Conservation (phyloP, 1,140 invertebrate genomes). For the Colletes latitarsis region DNA sequence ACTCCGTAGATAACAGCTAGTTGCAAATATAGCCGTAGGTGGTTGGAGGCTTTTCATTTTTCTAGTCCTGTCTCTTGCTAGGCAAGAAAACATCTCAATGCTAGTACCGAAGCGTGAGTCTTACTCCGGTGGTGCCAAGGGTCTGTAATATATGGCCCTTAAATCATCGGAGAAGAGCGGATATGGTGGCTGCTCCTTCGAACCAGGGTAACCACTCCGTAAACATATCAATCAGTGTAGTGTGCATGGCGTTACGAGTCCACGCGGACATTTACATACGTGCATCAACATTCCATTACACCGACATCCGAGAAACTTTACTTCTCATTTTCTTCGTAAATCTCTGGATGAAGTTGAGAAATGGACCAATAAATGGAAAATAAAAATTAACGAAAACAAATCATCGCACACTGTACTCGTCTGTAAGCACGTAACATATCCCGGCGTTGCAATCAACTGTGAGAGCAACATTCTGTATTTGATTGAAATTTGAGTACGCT, state of each 20-base stretch:
- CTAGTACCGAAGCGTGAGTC: slow-evolving; percentile 67
- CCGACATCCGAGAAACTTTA: background rate
- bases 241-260: background rate
- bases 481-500: too few species aligned
- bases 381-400: too few species aligned
- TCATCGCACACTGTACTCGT: too few species aligned
- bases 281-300: background rate
- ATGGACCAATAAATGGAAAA: too few species aligned
- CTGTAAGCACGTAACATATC: too few species aligned
- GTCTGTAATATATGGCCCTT: slow-evolving; percentile 78
- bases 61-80: slow-evolving; percentile 55
- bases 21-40: background rate
- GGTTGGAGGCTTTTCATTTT: background rate
- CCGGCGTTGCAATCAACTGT: too few species aligned
- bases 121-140: slow-evolving; percentile 60
- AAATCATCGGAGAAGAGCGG: slow-evolving; percentile 76
- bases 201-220: slow-evolving; percentile 76
- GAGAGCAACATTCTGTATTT: too few species aligned
- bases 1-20: too few species aligned
- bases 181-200: slow-evolving; percentile 72
- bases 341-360: too few species aligned
- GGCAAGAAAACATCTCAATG: slow-evolving; percentile 73
- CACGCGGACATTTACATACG: background rate
- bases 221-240: slow-evolving; percentile 78
- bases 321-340: too few species aligned